Conservation (phyloP, 2,113 vertebrate genomes). For the Mormyrus iriodes region DNA sequence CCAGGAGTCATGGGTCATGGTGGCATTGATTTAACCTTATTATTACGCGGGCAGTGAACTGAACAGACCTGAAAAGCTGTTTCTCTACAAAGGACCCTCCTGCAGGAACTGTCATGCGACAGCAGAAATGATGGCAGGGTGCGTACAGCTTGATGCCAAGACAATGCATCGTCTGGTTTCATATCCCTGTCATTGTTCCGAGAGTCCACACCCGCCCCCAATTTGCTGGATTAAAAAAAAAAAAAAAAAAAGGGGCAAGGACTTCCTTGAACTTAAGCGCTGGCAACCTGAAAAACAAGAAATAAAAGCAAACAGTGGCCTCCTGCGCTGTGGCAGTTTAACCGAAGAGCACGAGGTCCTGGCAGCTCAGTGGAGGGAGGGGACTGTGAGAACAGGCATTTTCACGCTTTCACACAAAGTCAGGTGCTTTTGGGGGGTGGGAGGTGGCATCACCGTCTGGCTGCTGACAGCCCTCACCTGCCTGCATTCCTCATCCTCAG, state of each 20-base stretch:
- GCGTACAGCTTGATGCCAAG: slow-evolving; percentile 14
- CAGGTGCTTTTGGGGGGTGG: slow-evolving; percentile 29
- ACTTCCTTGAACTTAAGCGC: slow-evolving; percentile 8
- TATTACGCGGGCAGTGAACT: not conserved
- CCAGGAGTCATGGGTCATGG: not conserved
- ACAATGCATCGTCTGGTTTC: slow-evolving; percentile 20
- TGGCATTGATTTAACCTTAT: slow-evolving; percentile 24
- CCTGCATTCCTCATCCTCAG: not conserved
- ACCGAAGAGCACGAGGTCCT: slow-evolving; percentile 35
- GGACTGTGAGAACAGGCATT: slow-evolving; percentile 51
- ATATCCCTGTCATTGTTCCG: slow-evolving; percentile 19
- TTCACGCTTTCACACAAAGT: slow-evolving; percentile 51
- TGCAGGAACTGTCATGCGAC: not conserved
- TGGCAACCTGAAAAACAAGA: slow-evolving; percentile 19
- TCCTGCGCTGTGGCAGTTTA: slow-evolving; percentile 39
- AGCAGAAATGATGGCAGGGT: not conserved
- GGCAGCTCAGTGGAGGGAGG: slow-evolving; percentile 40
- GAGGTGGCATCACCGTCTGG: not conserved
- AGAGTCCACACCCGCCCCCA: not conserved
- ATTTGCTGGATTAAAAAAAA: not conserved
- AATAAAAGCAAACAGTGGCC: slow-evolving; percentile 27
- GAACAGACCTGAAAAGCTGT: not conserved
- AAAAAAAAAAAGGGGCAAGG: not conserved
- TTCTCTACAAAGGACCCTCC: slow-evolving; percentile 2
- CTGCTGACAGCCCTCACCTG: not conserved